Evolutionary conservation across 2,797 vertebrate species (phyloP).

Genomic region (Esox lucius): DNA sequence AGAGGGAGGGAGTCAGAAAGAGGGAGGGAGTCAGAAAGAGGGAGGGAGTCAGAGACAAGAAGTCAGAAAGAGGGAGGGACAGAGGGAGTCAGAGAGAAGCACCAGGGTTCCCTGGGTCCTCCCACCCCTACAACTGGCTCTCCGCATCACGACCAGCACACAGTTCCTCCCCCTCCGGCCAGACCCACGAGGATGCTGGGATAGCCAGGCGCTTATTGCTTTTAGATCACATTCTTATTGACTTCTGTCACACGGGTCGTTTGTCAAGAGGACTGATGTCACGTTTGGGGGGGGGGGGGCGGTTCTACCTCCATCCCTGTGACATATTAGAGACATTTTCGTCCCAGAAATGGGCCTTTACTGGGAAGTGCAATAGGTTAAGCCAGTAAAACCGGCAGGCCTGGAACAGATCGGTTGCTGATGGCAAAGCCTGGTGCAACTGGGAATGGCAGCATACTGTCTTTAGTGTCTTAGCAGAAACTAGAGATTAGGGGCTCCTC

Average conservation of each 20-base stretch:
- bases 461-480: slow-evolving; percentile 38
- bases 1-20: slow-evolving; percentile 16
- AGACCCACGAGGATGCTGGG: slow-evolving; percentile 69
- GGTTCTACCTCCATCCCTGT: slow-evolving; percentile 63
- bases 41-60: not conserved
- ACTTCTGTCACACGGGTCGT: slow-evolving; percentile 81
- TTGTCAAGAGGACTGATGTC: slow-evolving; percentile 81
- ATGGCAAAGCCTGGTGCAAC: slow-evolving; percentile 51
- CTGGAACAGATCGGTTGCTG: slow-evolving; percentile 50
- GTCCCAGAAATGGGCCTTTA: slow-evolving; percentile 74
- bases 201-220: slow-evolving; percentile 74
- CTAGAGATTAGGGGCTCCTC: slow-evolving; percentile 38
- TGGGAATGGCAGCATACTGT: slow-evolving; percentile 29
- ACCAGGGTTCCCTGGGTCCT: slow-evolving; percentile 61
- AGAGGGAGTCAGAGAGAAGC: slow-evolving; percentile 27
- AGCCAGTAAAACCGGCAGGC: slow-evolving; percentile 62
- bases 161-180: slow-evolving; percentile 19
- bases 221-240: slow-evolving; percentile 85
- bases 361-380: slow-evolving; percentile 80
- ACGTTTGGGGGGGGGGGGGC: slow-evolving; percentile 54
- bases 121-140: slow-evolving; percentile 71
- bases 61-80: slow-evolving; percentile 33
- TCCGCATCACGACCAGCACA: slow-evolving; percentile 59
- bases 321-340: slow-evolving; percentile 81
- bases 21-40: slow-evolving; percentile 28